Evolutionary conservation across 64 coral and sea anemone genomes (phyloP), one percentile per base, ranked within the genome.

Genomic region (Cladopsammia gracilis): DNA sequence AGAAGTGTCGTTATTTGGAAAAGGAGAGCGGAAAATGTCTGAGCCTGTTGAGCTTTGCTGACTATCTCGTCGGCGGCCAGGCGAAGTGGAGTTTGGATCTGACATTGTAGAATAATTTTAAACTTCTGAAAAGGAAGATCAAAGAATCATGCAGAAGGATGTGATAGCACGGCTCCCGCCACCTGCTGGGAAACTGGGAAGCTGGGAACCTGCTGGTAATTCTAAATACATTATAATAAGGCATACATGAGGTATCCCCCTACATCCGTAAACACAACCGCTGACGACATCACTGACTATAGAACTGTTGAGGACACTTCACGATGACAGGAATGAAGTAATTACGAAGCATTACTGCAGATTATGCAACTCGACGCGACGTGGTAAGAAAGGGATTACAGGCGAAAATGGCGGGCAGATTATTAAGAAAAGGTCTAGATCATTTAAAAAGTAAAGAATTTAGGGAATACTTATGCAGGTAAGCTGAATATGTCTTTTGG

Each of bases 361-460:
- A 34, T 34, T 34, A 34, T 34, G 2, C 34, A 34, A 34, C 34
- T 34, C 34, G 34, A 56, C 53, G 53, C 12, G 12, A 56, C 53
- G 53, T 12, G 7, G 7, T 5, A 12, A 10, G 53, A 56, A 56
- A 7, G 7, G 6, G 54, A 78, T 62, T 26, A 45, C 67, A 61
- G 50, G 72, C 69, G 14, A 94, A 92, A 83, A 98, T 98, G 96
- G 96, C 96, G 58, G 88, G 75, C 14, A 73, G 93, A 64, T 65
- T 87, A 64, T 50, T 87, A 0, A 83, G 92, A 83, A 71, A 74
- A 50, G 80, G 80, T 12, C 51, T 98, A 66, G 93, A 88, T 24
- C 87, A 98, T 79, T 45, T 98, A 75, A 95, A 87, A 93, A 98
- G 97, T 76, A 98, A 95, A 95, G 97, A 98, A 83, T 98, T 98